These are phyloP conservation scores for Cebus imitator DNA, from an alignment of 2,113 vertebrate genomes.

Conservation along the genomic window DNA sequence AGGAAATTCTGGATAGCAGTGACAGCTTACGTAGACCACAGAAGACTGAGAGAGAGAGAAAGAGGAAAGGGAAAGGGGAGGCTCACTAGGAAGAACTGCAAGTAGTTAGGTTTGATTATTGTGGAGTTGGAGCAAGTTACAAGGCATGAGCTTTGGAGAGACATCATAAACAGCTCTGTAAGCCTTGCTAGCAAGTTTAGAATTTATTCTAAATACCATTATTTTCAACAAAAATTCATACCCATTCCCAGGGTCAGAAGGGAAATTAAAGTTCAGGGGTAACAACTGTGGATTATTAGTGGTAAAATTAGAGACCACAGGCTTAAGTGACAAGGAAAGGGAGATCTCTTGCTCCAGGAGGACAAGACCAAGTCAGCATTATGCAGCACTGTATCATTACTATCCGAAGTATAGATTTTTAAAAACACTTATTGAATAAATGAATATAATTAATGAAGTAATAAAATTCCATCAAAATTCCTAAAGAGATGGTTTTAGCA, in stretches of 20 bases:
- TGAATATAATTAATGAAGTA: neutral
- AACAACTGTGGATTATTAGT: neutral
- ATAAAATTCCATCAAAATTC: neutral
- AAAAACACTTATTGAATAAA: neutral
- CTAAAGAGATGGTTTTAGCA: neutral
- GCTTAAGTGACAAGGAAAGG: neutral
- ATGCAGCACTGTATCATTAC: neutral
- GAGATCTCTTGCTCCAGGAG: neutral
- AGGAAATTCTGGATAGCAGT: neutral
- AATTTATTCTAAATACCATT: neutral
- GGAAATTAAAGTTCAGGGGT: neutral
- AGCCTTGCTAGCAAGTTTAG: neutral
- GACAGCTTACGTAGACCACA: neutral
- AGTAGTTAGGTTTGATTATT: neutral
- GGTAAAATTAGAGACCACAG: neutral
- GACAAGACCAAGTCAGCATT: neutral
- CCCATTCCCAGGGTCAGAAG: neutral
- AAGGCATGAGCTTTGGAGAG: neutral
- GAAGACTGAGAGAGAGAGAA: neutral
- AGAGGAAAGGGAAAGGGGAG: neutral
- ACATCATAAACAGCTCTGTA: neutral
- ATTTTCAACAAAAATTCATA: neutral
- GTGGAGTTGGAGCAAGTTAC: neutral
- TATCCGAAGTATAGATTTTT: neutral
- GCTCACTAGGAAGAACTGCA: neutral